These are phyloP conservation scores for Holothuria scabra DNA, from an alignment of 53 echinoderm and acorn worm species.

Conservation along the genomic window DNA sequence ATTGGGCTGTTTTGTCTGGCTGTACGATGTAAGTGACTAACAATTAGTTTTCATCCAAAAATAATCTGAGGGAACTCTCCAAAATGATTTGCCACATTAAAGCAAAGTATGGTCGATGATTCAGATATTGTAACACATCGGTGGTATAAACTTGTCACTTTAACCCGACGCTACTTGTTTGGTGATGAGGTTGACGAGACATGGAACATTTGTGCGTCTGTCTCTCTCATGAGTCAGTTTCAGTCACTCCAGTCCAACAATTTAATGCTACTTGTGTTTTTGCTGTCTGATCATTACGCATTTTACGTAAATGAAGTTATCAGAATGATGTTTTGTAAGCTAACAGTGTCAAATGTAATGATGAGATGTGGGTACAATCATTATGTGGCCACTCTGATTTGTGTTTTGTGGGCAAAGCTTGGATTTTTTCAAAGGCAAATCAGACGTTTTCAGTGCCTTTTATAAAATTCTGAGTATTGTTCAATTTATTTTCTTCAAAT, in stretches of 20 bases:
- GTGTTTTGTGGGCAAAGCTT: too few species aligned
- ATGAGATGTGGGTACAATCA: too few species aligned
- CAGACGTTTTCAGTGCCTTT: too few species aligned
- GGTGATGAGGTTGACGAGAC: constrained; percentile 24
- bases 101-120: constrained; percentile 21
- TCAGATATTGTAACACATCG: constrained; percentile 32
- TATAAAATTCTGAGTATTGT: too few species aligned
- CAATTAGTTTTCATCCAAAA: constrained; percentile 34
- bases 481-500: too few species aligned
- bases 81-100: constrained; percentile 19
- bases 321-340: background rate
- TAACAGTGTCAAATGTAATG: too few species aligned
- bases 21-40: constrained; percentile 42
- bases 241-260: background rate
- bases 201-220: background rate
- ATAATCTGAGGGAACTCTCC: background rate
- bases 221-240: constrained; percentile 32
- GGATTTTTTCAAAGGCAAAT: too few species aligned
- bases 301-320: constrained; percentile 20
- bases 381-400: too few species aligned
- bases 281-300: constrained; percentile 32
- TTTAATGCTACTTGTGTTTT: background rate
- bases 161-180: constrained; percentile 29
- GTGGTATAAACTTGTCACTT: constrained; percentile 37
- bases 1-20: constrained; percentile 40